Evolutionary conservation across 2,888 invertebrate species (phyloP), one percentile per base, ranked within the genome.

Genomic region (Sphinx pinastri): DNA sequence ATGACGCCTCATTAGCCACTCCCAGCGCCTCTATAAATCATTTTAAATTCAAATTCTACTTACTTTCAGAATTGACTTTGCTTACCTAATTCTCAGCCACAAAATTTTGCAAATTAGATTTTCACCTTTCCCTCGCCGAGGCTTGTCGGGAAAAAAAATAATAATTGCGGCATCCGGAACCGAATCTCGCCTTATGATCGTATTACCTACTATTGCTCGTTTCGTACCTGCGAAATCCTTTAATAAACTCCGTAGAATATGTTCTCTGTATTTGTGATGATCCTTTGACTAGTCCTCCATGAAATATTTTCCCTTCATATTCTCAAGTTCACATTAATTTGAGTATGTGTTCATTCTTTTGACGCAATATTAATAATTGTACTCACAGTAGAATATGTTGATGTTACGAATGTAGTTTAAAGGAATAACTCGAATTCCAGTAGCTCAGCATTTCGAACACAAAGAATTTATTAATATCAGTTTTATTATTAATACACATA

Each of bases 41-140:
- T 93, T 93, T 93, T 90, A 93, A 93, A 93, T 93, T 94, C 91
- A 92, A 93, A 93, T 93, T 92, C 85, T 91, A 92, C 92, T 91
- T 92, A 91, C 90, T 90, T 90, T 90, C 84, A 88, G 89, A 91
- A 93, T 93, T 91, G 90, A 91, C 91, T 93, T 92, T 90, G 89
- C 90, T 88, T 88, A 89, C 91, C 87, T 92, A 91, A 93, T 92
- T 91, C 81, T 85, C 85, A 85, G 82, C 89, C 90, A 88, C 91
- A 87, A 88, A 91, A 86, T 91, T 90, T 89, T 85, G 86, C 88
- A 93, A 93, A 93, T 93, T 92, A 87, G 89, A 92, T 93, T 93
- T 71, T 89, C 79, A 88, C 87, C 86, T 88, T 88, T 85, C 82
- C 81, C 83, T 85, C 81, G 80, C 81, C 83, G 79, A 83, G 79